Evolutionary conservation across 2,113 vertebrate species (phyloP), one percentile per base, ranked within the genome.

Genomic region (Neolamprologus sp.): DNA sequence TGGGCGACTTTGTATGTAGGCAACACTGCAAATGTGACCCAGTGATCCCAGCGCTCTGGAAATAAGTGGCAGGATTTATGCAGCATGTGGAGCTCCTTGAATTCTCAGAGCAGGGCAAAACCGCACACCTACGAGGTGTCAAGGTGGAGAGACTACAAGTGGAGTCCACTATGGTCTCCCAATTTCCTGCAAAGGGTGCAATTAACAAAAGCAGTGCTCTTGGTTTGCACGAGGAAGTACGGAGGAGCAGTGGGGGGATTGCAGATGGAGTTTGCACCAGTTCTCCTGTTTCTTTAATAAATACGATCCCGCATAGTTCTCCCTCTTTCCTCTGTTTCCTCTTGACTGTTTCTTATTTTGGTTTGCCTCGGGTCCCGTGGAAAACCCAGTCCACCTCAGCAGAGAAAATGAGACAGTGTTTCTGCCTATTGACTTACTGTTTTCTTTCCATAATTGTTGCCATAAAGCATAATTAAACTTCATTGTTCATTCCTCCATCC

Each of bases 391-490:
- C 87, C 92, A 92, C 84, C 89, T 87, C 83, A 58, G 57, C 91
- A 83, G 84, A 87, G 88, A 93, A 93, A 94, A 89, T 86, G 71
- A 93, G 85, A 89, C 86, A 80, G 86, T 85, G 78, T 93, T 94
- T 92, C 93, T 90, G 92, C 89, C 81, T 91, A 91, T 88, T 93
- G 90, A 94, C 87, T 94, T 90, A 93, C 78, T 95, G 93, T 95
- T 96, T 95, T 92, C 83, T 81, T 87, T 93, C 87, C 89, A 87
- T 94, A 95, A 96, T 94, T 93, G 93, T 94, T 92, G 91, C 90
- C 86, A 93, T 94, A 89, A 95, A 93, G 92, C 90, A 92, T 94
- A 96, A 96, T 96, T 95, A 96, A 95, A 95, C 87, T 91, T 88
- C 84, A 88, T 92, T 91, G 83, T 91, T 94, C 94, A 91, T 95